phyloP scores from a whole-genome alignment of 2,797 vertebrate genomes.

The Schizothorax lantsangensis region DNA sequence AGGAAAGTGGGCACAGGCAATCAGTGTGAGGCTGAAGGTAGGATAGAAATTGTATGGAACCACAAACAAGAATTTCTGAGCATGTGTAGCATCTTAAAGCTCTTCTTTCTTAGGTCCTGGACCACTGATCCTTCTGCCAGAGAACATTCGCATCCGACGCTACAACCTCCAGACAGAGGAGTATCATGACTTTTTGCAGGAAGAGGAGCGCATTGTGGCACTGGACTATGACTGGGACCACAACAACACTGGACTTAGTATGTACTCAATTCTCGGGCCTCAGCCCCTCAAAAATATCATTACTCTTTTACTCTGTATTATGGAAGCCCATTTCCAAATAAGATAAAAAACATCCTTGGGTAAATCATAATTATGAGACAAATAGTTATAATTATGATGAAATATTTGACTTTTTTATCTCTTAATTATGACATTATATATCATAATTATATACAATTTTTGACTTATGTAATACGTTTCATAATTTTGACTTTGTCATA shows the following conservation, averaged over 20 bases:
- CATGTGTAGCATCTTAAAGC: background rate
- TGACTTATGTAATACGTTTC: background rate
- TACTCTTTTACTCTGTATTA: background rate
- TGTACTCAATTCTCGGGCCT: conserved; percentile 63
- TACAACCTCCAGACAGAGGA: conserved; percentile 92
- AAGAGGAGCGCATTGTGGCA: conserved; percentile 91
- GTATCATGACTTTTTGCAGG: conserved; percentile 93
- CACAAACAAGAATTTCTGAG: background rate
- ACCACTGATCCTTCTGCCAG: conserved; percentile 92
- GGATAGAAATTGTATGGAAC: conserved; percentile 37
- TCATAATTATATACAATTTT: background rate
- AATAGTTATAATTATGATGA: background rate
- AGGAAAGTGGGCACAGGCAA: conserved; percentile 86
- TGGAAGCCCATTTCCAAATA: background rate
- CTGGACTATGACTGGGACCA: conserved; percentile 97
- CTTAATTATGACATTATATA: background rate
- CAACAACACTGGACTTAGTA: conserved; percentile 90
- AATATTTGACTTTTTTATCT: background rate
- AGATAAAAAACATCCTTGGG: background rate
- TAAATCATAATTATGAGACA: background rate
- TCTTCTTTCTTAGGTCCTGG: conserved; percentile 82
- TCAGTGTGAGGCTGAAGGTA: conserved; percentile 95
- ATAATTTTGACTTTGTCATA: background rate
- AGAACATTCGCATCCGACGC: conserved; percentile 93
- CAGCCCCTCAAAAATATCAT: background rate